phyloP scores from a whole-genome alignment of 2,888 invertebrate species.

The Notocelia uddmanniana region DNA sequence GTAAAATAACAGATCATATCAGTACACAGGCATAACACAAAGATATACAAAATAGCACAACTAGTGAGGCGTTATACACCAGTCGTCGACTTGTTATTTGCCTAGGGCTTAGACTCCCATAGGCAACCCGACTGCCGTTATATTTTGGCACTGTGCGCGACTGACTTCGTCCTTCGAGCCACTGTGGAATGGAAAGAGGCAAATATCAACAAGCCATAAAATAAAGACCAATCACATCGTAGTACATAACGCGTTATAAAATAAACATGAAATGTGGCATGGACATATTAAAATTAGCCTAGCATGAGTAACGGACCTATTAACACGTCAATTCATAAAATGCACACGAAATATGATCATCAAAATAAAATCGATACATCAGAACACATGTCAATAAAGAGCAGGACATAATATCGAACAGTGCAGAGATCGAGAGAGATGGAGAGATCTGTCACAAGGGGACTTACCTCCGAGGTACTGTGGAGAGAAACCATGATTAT shows the following conservation, averaged over 20 bases:
- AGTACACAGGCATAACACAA: constrained; percentile 44
- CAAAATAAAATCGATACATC: constrained; percentile 46
- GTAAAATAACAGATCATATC: constrained; percentile 59
- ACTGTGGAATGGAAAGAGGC: constrained; percentile 46
- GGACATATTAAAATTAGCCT: constrained; percentile 40
- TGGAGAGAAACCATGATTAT: constrained; percentile 80
- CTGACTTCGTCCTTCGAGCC: constrained; percentile 40
- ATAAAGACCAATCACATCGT: constrained; percentile 43
- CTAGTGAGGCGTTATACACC: constrained; percentile 26
- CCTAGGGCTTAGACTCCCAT: constrained; percentile 29
- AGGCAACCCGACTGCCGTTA: constrained; percentile 38
- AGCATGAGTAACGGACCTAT: constrained; percentile 37
- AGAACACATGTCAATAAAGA: constrained; percentile 35
- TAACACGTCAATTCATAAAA: constrained; percentile 45
- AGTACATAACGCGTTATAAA: constrained; percentile 37
- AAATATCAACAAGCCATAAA: constrained; percentile 46
- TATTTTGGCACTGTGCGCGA: constrained; percentile 40
- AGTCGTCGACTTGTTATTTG: constrained; percentile 28
- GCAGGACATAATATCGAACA: constrained; percentile 46
- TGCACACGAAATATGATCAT: constrained; percentile 48
- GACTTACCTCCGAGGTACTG: constrained; percentile 80
- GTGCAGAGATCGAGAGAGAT: constrained; percentile 46
- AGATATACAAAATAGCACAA: constrained; percentile 46
- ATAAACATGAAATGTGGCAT: constrained; percentile 39
- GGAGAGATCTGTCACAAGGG: constrained; percentile 57